Evolutionary conservation across 2,113 vertebrate species (phyloP).

Genomic region (Protobothrops mucrosquamatus): DNA sequence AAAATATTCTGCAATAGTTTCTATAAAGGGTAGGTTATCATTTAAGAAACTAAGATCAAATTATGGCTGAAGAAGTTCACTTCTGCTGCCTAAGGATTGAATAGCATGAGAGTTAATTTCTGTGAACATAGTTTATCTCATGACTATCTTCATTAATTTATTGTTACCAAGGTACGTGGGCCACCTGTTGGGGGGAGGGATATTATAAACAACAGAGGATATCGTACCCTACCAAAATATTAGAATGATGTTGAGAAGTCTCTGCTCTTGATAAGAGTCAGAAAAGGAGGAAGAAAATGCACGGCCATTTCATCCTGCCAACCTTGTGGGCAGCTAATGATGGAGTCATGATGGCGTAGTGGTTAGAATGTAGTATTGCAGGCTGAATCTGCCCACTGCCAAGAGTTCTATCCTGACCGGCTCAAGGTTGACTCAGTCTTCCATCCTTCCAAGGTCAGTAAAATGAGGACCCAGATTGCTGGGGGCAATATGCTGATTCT

Average conservation of each 20-base stretch:
- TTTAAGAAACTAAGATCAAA: background rate
- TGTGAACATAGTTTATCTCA: background rate
- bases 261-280: background rate
- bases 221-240: background rate
- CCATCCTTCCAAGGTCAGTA: too few species aligned
- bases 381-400: too few species aligned
- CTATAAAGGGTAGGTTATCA: background rate
- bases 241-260: background rate
- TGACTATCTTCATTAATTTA: background rate
- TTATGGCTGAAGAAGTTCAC: background rate
- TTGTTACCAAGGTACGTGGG: background rate
- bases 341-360: too few species aligned
- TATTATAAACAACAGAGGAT: background rate
- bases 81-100: background rate
- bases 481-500: too few species aligned
- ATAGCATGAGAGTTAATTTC: background rate
- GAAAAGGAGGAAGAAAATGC: background rate
- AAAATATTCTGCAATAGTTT: background rate
- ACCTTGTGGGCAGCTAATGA: too few species aligned
- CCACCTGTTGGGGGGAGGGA: background rate
- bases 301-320: too few species aligned
- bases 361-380: too few species aligned
- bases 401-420: too few species aligned
- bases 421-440: too few species aligned
- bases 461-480: too few species aligned